Evolutionary conservation across 2,888 invertebrate genomes (phyloP).

Genomic region (Hymenopus coronatus): DNA sequence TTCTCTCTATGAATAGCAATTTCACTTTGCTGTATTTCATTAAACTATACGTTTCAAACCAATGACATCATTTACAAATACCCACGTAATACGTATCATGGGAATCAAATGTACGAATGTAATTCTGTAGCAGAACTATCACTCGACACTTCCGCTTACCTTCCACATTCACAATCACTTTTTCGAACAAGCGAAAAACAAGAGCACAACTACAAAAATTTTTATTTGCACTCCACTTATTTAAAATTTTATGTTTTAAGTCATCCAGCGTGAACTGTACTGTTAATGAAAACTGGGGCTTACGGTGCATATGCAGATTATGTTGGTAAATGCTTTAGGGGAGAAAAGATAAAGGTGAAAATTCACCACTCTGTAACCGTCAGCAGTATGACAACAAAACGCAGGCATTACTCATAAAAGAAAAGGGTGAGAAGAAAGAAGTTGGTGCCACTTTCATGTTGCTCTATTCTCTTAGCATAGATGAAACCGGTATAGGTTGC

Average conservation of each 20-base stretch:
- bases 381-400: background rate
- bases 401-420: background rate
- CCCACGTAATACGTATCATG: too few relatives aligned
- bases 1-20: too few relatives aligned
- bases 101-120: background rate
- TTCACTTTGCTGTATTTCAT: too few relatives aligned
- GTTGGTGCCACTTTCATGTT: background rate
- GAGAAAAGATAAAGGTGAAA: background rate
- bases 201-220: background rate
- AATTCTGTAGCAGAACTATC: background rate
- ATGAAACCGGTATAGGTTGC: conserved; percentile 7
- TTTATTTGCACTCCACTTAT: background rate
- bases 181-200: background rate
- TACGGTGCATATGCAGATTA: background rate
- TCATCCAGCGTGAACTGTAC: background rate
- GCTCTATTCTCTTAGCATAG: background rate
- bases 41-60: too few relatives aligned
- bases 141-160: background rate
- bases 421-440: background rate
- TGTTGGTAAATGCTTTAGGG: background rate
- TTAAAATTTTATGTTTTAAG: background rate
- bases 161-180: background rate
- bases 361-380: background rate
- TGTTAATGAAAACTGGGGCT: background rate
- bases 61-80: too few relatives aligned